A percentile compares a stretch with the other conserved stretches of the same genome.
These are phyloP conservation scores for Xiphorhynchus elegans DNA, from an alignment of 2,113 vertebrate species.

Conservation along the genomic window DNA sequence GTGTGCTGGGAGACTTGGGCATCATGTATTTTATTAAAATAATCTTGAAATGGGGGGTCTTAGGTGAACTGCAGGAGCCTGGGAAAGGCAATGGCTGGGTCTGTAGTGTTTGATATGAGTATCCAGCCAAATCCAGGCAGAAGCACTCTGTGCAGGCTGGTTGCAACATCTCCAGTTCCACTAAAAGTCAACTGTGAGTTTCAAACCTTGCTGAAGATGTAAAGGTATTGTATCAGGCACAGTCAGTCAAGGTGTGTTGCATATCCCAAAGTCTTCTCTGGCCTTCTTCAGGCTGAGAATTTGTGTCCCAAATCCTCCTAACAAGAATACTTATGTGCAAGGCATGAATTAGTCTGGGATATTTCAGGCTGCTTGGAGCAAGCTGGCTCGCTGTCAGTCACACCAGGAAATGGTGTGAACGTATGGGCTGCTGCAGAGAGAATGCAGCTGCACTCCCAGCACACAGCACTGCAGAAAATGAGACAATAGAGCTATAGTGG, in stretches of 20 bases:
- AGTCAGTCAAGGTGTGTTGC: neutral
- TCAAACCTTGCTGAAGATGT: neutral
- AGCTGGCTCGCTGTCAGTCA: neutral
- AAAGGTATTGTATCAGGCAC: neutral
- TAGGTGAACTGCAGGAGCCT: neutral
- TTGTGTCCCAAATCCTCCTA: neutral
- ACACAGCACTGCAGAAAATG: neutral
- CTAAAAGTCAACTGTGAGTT: neutral
- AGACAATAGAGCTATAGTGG: neutral
- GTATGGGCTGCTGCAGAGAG: conserved; percentile 9
- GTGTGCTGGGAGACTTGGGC: neutral
- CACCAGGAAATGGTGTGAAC: neutral
- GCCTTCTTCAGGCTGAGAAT: neutral
- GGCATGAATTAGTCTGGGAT: neutral
- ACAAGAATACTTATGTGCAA: neutral
- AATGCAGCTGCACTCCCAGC: neutral
- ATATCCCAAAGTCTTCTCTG: accelerated
- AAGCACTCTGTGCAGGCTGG: neutral
- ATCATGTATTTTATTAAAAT: neutral
- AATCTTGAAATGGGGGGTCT: neutral
- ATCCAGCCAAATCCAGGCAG: neutral
- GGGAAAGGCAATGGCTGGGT: neutral
- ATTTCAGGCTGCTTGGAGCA: neutral
- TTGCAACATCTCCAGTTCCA: neutral
- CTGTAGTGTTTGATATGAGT: neutral